These are phyloP conservation scores for Patella ulyssiponensis DNA, from an alignment of 2,888 invertebrate genomes.

Conservation along the genomic window DNA sequence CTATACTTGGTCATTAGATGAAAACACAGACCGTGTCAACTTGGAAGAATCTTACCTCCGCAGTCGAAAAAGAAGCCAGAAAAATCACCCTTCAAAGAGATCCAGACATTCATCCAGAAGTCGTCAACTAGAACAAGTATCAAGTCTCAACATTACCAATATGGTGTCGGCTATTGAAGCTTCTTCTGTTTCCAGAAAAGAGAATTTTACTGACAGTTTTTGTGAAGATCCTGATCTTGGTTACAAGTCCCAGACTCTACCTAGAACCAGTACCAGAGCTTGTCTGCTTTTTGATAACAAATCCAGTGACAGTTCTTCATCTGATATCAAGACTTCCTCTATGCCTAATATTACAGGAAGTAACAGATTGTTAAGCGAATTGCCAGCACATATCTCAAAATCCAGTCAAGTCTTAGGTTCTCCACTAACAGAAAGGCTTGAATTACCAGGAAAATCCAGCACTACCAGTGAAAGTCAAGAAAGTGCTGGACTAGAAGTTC, in stretches of 20 bases:
- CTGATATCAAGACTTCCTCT: conserved; percentile 49
- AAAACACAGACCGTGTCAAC: conserved; percentile 46
- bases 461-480: conserved; percentile 50
- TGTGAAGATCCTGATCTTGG: conserved; percentile 42
- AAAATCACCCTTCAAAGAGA: neutral
- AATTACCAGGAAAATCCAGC: conserved; percentile 59
- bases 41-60: conserved; percentile 54
- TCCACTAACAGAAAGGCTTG: conserved; percentile 48
- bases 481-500: neutral
- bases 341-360: conserved; percentile 49
- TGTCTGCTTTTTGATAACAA: conserved; percentile 43
- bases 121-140: conserved; percentile 45
- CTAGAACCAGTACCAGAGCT: conserved; percentile 54
- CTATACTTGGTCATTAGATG: conserved; percentile 60
- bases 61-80: conserved; percentile 31
- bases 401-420: conserved; percentile 34
- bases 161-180: conserved; percentile 48
- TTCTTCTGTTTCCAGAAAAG: conserved; percentile 41
- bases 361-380: conserved; percentile 33
- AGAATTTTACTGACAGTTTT: conserved; percentile 48
- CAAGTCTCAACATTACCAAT: conserved; percentile 42
- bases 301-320: conserved; percentile 50
- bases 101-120: conserved; percentile 20
- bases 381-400: conserved; percentile 34
- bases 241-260: conserved; percentile 52